A percentile compares a stretch with the other conserved stretches of the same genome.
Evolutionary conservation across 1,140 invertebrate species (phyloP).

Genomic region (Drosophila leontia): DNA sequence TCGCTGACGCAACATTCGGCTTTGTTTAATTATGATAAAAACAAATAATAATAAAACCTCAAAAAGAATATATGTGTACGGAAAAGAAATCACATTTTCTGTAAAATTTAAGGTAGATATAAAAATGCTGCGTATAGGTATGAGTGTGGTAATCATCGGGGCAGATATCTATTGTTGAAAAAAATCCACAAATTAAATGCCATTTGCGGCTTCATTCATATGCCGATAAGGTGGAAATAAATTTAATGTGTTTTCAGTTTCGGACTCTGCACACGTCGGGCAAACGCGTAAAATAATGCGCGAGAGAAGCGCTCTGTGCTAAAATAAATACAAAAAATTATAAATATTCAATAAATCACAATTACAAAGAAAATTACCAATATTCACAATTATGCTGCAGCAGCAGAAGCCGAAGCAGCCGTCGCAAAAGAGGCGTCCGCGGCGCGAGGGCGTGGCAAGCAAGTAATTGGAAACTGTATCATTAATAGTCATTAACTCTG

Average conservation of each 20-base stretch:
- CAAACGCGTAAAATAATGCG: conserved; percentile 29
- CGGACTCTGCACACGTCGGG: conserved; percentile 34
- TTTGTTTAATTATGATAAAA: conserved; percentile 80
- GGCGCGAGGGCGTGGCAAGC: conserved; percentile 19
- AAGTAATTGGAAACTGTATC: conserved; percentile 50
- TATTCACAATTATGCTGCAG: conserved; percentile 47
- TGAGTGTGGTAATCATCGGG: conserved; percentile 41
- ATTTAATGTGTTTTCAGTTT: conserved; percentile 72
- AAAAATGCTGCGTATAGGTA: conserved; percentile 8
- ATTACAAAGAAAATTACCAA: conserved; percentile 38
- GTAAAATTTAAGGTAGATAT: conserved; percentile 58
- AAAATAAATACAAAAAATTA: conserved; percentile 8
- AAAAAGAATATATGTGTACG: conserved; percentile 30
- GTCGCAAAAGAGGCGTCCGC: conserved; percentile 17
- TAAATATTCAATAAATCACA: conserved; percentile 62
- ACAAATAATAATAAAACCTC: conserved; percentile 59
- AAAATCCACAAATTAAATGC: conserved; percentile 75
- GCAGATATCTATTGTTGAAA: conserved; percentile 72
- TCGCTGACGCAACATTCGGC: conserved; percentile 63
- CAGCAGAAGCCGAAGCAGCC: conserved; percentile 14
- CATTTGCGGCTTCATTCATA: conserved; percentile 80
- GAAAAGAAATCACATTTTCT: conserved; percentile 55
- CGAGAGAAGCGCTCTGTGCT: conserved; percentile 5
- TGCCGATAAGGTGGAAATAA: conserved; percentile 72
- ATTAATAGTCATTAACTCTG: conserved; percentile 59